Evolutionary conservation across 2,797 vertebrate species (phyloP).

Genomic region (Buceros bicornis): DNA sequence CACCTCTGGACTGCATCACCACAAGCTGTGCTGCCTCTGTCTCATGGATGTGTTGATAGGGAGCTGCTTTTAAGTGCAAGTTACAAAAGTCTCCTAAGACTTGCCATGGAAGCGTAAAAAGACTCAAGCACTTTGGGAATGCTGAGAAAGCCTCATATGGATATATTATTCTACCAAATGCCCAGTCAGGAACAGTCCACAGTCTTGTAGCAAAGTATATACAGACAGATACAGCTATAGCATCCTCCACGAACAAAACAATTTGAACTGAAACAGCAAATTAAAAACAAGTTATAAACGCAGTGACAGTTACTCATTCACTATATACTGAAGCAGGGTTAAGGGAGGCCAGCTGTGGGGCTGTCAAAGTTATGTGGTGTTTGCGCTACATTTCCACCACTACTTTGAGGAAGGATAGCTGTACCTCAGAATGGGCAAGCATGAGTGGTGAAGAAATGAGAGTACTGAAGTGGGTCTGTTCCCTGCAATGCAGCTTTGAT

Average conservation of each 20-base stretch:
- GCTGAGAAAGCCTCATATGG: background rate
- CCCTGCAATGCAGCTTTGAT: background rate
- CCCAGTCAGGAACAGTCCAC: background rate
- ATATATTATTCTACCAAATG: background rate
- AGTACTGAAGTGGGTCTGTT: background rate
- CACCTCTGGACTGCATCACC: background rate
- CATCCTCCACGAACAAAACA: background rate
- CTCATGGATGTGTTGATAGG: background rate
- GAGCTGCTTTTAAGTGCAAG: background rate
- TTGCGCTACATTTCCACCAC: background rate
- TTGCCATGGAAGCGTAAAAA: background rate
- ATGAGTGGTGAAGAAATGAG: background rate
- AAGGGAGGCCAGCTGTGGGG: background rate
- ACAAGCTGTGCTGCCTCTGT: background rate
- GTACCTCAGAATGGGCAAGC: background rate
- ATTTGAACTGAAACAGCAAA: background rate
- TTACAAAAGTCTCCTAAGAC: rapidly evolving
- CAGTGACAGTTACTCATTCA: background rate
- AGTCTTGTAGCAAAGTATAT: background rate
- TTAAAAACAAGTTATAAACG: background rate
- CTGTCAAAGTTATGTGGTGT: background rate
- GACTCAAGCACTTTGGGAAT: background rate
- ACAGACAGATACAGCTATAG: background rate
- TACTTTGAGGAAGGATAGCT: background rate
- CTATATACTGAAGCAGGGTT: background rate